Conservation (phyloP, 2,113 vertebrate species). For the Mobula hypostoma region DNA sequence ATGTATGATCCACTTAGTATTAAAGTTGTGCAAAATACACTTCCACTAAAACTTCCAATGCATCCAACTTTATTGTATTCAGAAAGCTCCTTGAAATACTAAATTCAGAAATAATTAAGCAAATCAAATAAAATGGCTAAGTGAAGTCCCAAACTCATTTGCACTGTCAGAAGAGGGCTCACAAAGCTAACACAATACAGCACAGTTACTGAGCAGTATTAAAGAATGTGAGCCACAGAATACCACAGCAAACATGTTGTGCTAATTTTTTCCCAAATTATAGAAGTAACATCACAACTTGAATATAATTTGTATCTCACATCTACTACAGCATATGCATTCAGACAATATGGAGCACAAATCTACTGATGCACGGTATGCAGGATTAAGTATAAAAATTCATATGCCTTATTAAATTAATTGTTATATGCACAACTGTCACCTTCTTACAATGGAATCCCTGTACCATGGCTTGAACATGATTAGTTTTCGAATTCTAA, state of each 20-base stretch:
- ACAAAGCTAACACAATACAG: background rate
- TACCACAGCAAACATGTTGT: background rate
- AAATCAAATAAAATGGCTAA: background rate
- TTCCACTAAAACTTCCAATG: background rate
- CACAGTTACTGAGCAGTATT: background rate
- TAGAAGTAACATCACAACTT: background rate
- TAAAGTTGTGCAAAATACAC: background rate
- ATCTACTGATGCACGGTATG: background rate
- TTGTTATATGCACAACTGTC: background rate
- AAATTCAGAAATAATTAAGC: background rate
- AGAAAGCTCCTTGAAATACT: background rate
- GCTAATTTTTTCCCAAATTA: background rate
- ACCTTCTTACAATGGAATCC: background rate
- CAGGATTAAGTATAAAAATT: constrained; percentile 16
- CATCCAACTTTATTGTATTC: background rate
- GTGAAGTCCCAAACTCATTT: background rate
- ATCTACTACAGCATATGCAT: background rate
- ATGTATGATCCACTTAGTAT: background rate
- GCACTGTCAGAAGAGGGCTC: background rate
- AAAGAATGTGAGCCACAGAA: background rate
- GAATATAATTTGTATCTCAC: background rate
- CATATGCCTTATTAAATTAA: background rate
- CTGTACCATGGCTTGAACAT: background rate
- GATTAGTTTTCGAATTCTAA: background rate
- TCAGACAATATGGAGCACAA: background rate